Base-by-base conservation (phyloP, 2,888 invertebrate species). In the Scaptomyza tumidula region DNA sequence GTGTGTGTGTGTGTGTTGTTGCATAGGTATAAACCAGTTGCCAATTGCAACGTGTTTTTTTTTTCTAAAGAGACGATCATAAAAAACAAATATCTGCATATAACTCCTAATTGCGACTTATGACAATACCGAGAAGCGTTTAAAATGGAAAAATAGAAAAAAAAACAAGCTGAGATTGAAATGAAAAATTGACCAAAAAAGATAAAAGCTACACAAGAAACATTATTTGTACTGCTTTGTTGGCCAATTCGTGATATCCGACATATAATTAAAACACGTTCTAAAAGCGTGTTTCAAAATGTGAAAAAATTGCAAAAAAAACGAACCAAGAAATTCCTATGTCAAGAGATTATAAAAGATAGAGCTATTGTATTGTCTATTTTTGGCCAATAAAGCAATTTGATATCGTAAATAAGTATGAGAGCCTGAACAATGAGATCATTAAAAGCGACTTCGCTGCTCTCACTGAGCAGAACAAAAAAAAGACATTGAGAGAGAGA, bases 1-100 rank as follows among this genome's bases (percentile, higher is more conserved):
- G 27, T 61, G 50, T 57, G 50, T 49, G 66, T 61, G 73, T 50
- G 55, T 59, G 53, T 68, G 52, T 71, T 78, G 83, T 82, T 87
- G 86, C 88, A 82, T 79, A 88, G 86, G 80, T 86, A 86, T 88
- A 83, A 88, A 83, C 88, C 88, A 83, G 83, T 83, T 83, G 88
- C 80, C 80, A 83, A 83, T 83, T 83, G 88, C 83, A 83, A 88
- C 83, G 83, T 88, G 82, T 83, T 84, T 80, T 53, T 61, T 16
- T 71, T 53, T 61, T 67, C 54, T 62, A 67, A 76, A 71, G 79
- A 82, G 62, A 64, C 56, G 45, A 59, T 41, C 60, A 65, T 57
- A 58, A 58, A 71, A 70, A 61, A 43, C 37, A 13, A 7, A 37
- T 6, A 33, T 33, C 13, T 35, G 13, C 14, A 14, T 39, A 39